Conservation (phyloP, 2,113 vertebrate genomes). For the Catharus minimus region DNA sequence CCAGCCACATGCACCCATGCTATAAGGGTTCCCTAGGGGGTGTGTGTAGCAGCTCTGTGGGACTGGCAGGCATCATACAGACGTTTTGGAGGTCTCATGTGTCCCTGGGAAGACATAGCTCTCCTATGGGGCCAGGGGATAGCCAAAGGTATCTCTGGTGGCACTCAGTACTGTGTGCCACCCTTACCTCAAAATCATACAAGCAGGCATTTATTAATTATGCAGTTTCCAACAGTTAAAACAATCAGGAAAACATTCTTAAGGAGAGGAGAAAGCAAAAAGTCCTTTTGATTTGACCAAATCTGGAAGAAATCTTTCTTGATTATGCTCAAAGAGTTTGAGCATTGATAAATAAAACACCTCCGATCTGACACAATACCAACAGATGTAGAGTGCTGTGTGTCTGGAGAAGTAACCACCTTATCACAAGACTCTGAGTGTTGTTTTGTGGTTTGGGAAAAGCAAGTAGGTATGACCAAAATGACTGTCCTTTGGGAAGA, state of each 20-base stretch:
- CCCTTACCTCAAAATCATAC: background rate
- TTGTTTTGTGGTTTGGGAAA: constrained; percentile 54
- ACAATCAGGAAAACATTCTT: background rate
- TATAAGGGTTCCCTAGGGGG: background rate
- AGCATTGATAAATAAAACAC: background rate
- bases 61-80: background rate
- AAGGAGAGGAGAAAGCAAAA: background rate
- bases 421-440: background rate
- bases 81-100: background rate
- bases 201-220: background rate
- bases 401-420: background rate
- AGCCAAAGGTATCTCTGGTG: background rate
- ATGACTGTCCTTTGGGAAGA: constrained; percentile 45
- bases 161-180: background rate
- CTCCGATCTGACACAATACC: constrained; percentile 8
- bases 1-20: background rate
- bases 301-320: background rate
- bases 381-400: background rate
- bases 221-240: background rate
- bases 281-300: background rate
- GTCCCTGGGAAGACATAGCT: background rate
- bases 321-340: background rate
- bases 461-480: constrained; percentile 61
- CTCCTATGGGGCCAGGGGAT: accelerated
- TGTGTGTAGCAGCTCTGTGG: background rate